Conservation (phyloP, 1,140 invertebrate species). For the Zaprionus kolodkinae region DNA sequence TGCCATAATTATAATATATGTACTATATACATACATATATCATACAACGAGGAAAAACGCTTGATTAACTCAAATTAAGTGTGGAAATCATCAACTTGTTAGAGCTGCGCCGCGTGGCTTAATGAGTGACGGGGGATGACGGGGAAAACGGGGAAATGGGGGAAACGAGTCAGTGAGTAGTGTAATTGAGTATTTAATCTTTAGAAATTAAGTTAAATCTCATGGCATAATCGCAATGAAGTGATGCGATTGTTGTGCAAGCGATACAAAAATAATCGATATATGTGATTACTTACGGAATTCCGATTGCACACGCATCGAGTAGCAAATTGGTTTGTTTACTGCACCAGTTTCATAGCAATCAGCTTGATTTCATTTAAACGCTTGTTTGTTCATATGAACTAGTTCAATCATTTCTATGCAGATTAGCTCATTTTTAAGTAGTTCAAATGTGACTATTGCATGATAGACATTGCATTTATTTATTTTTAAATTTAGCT, state of each 20-base stretch:
- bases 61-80: conserved; percentile 71
- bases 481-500: too few species aligned
- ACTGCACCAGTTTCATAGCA: background rate
- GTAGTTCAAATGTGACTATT: background rate
- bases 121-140: conserved; percentile 22
- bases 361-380: background rate
- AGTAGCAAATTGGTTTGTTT: background rate
- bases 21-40: conserved; percentile 28
- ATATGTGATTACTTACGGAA: background rate
- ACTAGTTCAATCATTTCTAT: background rate
- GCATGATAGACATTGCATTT: too few species aligned
- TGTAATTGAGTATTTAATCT: background rate
- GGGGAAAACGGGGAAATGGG: conserved; percentile 20
- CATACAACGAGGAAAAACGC: conserved; percentile 2
- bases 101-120: conserved; percentile 40
- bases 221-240: background rate
- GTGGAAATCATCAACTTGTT: conserved; percentile 65
- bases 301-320: conserved; percentile 3
- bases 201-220: conserved; percentile 9
- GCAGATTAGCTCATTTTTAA: background rate
- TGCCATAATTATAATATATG: conserved; percentile 66
- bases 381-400: background rate
- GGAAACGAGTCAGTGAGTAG: conserved; percentile 11
- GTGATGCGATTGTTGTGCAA: background rate
- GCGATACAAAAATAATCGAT: background rate